Percentiles rank a stretch among this genome's conserved stretches.
Evolutionary conservation across 2,113 vertebrate genomes (phyloP).

Genomic region (Chlamydotis undulata): DNA sequence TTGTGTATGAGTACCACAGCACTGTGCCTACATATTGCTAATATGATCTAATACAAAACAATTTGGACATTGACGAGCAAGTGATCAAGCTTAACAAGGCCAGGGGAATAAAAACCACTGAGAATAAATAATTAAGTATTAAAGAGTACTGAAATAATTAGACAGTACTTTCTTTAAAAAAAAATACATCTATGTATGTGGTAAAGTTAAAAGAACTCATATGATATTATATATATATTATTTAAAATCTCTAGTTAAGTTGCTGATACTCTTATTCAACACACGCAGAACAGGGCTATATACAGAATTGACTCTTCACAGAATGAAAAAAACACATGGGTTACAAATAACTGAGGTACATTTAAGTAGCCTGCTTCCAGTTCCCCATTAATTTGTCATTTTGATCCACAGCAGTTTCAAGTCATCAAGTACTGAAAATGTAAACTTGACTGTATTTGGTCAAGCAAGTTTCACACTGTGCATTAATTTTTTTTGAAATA

Average conservation of each 20-base stretch:
- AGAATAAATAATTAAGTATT: neutral
- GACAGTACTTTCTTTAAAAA: neutral
- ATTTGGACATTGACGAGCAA: neutral
- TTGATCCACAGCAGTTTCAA: constrained; percentile 39
- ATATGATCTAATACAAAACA: neutral
- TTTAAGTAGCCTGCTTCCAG: neutral
- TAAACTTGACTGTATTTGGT: constrained; percentile 30
- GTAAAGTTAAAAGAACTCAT: neutral
- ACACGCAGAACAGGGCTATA: neutral
- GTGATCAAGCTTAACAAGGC: neutral
- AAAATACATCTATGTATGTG: neutral
- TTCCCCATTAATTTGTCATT: neutral
- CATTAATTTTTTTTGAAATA: constrained; percentile 21
- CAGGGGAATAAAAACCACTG: neutral
- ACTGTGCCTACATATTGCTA: neutral
- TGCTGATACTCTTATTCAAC: neutral
- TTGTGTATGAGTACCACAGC: neutral
- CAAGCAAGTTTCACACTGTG: neutral
- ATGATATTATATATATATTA: neutral
- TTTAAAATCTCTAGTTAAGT: neutral
- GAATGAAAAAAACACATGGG: neutral
- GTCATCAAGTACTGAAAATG: neutral
- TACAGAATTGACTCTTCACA: neutral
- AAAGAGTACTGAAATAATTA: neutral
- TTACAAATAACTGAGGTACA: neutral